Percentiles rank a stretch among this genome's conserved stretches.
Conservation (phyloP, 2,797 vertebrate genomes). For the Agapornis canus region DNA sequence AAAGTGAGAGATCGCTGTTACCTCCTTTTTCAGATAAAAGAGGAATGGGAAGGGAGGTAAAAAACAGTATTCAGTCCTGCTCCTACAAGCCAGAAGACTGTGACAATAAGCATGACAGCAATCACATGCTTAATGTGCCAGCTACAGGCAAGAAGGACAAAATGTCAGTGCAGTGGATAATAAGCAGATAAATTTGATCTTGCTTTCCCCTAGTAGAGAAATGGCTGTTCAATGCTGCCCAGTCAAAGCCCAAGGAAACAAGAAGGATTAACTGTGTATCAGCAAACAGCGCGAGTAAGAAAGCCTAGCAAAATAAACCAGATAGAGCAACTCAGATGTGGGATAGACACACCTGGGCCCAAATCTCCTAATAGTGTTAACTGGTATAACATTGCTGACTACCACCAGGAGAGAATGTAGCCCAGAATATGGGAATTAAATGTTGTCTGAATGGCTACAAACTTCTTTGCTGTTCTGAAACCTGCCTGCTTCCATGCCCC, state of each 20-base stretch:
- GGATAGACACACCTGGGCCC: neutral
- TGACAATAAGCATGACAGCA: neutral
- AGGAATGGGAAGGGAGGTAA: neutral
- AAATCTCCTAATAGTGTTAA: neutral
- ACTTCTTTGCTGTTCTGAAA: neutral
- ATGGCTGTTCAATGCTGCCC: neutral
- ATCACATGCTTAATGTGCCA: neutral
- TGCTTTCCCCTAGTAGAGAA: neutral
- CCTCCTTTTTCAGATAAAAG: neutral
- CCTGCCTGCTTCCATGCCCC: neutral
- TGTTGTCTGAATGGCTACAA: neutral
- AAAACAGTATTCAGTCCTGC: neutral
- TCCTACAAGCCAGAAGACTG: neutral
- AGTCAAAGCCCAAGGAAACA: neutral
- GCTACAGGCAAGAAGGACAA: neutral
- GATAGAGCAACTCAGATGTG: neutral
- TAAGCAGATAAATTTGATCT: conserved; percentile 31
- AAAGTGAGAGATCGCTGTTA: neutral
- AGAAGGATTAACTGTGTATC: neutral
- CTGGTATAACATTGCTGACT: neutral
- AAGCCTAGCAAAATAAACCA: neutral
- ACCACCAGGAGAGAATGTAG: neutral
- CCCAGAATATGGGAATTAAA: neutral
- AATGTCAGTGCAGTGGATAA: conserved; percentile 22
- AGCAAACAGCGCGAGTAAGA: neutral